Percentiles rank a stretch among this genome's conserved stretches.
Conservation (phyloP, 2,888 invertebrate genomes). For the Ophion costatus region DNA sequence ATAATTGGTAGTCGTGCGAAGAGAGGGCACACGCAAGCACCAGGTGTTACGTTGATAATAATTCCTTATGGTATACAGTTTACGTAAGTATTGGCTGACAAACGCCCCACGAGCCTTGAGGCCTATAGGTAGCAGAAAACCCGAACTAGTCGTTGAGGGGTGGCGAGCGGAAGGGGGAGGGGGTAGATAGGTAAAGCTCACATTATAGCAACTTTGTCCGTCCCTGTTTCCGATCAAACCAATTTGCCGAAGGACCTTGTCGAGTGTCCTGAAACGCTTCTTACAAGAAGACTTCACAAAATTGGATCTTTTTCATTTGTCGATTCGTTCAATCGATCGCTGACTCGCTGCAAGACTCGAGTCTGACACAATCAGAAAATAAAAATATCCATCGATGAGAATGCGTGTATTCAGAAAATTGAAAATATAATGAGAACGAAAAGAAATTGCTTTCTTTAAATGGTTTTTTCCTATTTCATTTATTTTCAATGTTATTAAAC, state of each 20-base stretch:
- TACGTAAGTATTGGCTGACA: slow-evolving; percentile 75
- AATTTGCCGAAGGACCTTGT: slow-evolving; percentile 68
- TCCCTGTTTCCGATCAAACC: slow-evolving; percentile 81
- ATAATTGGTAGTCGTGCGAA: slow-evolving; percentile 38
- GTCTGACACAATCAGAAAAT: no score
- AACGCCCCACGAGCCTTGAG: slow-evolving; percentile 65
- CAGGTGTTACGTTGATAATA: slow-evolving; percentile 28
- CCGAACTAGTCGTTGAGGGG: not conserved
- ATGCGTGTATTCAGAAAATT: not conserved
- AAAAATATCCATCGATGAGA: not conserved
- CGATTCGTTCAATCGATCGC: no score
- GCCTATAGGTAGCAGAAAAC: slow-evolving; percentile 17
- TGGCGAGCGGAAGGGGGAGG: slow-evolving; percentile 8
- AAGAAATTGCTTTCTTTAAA: not conserved
- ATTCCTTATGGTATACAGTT: slow-evolving; percentile 53
- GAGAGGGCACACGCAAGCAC: slow-evolving; percentile 8
- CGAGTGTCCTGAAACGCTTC: slow-evolving; percentile 12
- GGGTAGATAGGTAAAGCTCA: slow-evolving; percentile 68
- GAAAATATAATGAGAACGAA: no score
- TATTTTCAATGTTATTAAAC: no score
- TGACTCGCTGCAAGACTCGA: not conserved
- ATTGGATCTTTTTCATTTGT: no score
- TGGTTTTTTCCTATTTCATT: no score
- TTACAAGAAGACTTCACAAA: not conserved
- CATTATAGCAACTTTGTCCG: slow-evolving; percentile 76